These are phyloP conservation scores for Phallusia fumigata DNA, from an alignment of 23 tunicate species.

Conservation along the genomic window DNA sequence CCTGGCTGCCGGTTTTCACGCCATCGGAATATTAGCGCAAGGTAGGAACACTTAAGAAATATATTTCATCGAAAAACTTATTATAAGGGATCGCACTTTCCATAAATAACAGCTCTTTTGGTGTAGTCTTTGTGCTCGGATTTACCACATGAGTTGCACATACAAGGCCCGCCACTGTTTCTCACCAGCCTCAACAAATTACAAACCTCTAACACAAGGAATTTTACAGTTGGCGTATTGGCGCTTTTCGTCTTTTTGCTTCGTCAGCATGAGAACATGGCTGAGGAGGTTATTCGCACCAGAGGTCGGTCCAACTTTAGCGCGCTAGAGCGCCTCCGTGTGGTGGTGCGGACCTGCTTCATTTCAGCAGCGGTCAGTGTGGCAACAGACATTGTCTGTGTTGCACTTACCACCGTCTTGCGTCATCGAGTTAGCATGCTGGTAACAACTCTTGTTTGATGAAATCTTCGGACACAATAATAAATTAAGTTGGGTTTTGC, in stretches of 20 bases:
- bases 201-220: too few species aligned
- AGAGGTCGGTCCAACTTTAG: neutral
- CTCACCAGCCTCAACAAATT: too few species aligned
- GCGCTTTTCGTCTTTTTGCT: neutral
- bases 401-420: neutral
- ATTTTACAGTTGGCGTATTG: neutral
- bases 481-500: too few species aligned
- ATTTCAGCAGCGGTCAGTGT: neutral
- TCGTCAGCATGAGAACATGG: neutral
- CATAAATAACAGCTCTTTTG: too few species aligned
- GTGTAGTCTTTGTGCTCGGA: too few species aligned
- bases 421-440: neutral
- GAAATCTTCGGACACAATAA: too few species aligned
- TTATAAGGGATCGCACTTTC: too few species aligned
- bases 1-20: neutral
- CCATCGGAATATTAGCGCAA: neutral
- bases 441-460: neutral
- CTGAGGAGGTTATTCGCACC: neutral
- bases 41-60: too few species aligned
- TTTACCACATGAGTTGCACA: too few species aligned
- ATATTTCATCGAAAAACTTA: too few species aligned
- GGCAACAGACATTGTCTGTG: neutral
- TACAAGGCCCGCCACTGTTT: too few species aligned
- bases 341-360: neutral
- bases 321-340: conserved; percentile 1